A percentile compares a stretch with the other conserved stretches of the same genome.
Conservation (phyloP, 2,113 vertebrate genomes). For the Lepus americanus region DNA sequence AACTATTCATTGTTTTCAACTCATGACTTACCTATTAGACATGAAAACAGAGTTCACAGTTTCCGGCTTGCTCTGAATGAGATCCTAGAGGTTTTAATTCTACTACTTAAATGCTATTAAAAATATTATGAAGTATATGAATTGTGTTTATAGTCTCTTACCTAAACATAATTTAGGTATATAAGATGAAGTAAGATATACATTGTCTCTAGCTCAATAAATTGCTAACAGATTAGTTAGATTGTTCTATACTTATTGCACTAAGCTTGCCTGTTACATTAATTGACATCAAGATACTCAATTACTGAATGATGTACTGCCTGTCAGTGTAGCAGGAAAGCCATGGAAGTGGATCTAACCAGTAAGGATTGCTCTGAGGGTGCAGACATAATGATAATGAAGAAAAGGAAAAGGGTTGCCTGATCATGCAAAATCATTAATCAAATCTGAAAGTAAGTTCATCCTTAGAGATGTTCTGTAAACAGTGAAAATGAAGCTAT, state of each 20-base stretch:
- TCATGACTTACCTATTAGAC: background rate
- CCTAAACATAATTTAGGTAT: background rate
- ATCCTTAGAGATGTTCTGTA: background rate
- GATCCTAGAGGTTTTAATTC: background rate
- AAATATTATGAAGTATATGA: background rate
- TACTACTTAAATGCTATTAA: background rate
- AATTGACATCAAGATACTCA: background rate
- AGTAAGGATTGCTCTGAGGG: background rate
- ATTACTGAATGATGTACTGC: background rate
- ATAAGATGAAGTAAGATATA: background rate
- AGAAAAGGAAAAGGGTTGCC: background rate
- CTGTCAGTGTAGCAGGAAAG: background rate
- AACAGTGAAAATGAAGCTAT: background rate
- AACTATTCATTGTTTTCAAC: background rate
- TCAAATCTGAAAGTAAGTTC: background rate
- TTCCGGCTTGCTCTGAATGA: background rate
- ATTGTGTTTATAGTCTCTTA: background rate
- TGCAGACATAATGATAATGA: background rate
- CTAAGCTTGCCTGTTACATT: background rate
- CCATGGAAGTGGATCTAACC: background rate
- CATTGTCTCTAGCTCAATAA: background rate
- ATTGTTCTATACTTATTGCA: background rate
- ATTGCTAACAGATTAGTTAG: background rate
- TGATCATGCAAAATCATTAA: background rate
- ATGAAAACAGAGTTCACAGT: background rate